These are phyloP conservation scores for Pediacus dermestoides DNA, from an alignment of 2,888 invertebrate species.

Conservation along the genomic window DNA sequence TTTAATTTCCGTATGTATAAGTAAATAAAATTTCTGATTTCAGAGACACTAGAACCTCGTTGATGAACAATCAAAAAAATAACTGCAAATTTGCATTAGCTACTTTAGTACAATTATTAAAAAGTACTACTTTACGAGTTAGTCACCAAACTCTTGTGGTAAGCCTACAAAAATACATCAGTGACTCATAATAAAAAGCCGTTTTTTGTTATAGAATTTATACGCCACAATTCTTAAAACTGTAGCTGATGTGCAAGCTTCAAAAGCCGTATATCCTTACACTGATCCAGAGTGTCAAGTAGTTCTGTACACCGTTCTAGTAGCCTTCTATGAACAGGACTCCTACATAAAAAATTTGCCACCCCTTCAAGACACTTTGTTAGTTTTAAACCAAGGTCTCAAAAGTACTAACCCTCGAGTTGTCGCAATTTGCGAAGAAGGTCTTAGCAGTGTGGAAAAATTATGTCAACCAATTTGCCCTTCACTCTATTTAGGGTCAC, in stretches of 20 bases:
- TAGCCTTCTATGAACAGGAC: slow-evolving; percentile 29
- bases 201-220: slow-evolving; percentile 21
- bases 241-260: slow-evolving; percentile 21
- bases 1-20: no score
- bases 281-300: slow-evolving; percentile 20
- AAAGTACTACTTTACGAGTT: slow-evolving; percentile 17
- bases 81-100: slow-evolving; percentile 22
- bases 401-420: slow-evolving; percentile 20
- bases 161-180: slow-evolving; percentile 3
- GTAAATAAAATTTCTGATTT: no score
- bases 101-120: slow-evolving; percentile 19
- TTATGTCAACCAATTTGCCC: slow-evolving; percentile 31
- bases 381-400: slow-evolving; percentile 23
- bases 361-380: slow-evolving; percentile 22
- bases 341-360: slow-evolving; percentile 19
- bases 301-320: slow-evolving; percentile 25
- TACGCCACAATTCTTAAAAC: slow-evolving; percentile 22
- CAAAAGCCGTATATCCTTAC: slow-evolving; percentile 21
- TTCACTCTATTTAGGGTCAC: slow-evolving; percentile 16
- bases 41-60: slow-evolving; percentile 10
- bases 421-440: slow-evolving; percentile 20
- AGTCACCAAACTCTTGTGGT: slow-evolving; percentile 21
- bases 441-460: slow-evolving; percentile 24
- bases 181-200: background rate
- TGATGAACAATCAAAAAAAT: slow-evolving; percentile 15